Evolutionary conservation across 2,888 invertebrate genomes (phyloP), one percentile per base, ranked within the genome.

Genomic region (Notodonta ziczac): DNA sequence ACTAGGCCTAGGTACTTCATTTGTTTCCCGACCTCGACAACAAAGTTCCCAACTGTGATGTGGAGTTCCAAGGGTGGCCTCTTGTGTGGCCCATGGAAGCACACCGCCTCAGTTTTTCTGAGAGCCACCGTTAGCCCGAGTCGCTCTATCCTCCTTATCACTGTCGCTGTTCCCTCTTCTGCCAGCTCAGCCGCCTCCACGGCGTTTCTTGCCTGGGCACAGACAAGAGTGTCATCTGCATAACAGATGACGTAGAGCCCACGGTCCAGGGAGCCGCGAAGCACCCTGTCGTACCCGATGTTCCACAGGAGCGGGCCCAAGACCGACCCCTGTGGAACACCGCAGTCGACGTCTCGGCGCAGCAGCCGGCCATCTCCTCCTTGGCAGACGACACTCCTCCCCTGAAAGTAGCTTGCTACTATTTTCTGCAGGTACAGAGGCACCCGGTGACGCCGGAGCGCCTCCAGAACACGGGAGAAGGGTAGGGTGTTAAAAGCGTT

Each of bases 401-500:
- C 55, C 1, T 44, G 12, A 12, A 70, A 58, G 59, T 71, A 72
- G 1, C 40, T 32, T 5, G 24, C 57, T 0, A 72, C 16, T 0
- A 73, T 24, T 0, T 55, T 54, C 7, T 58, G 40, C 13, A 72
- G 51, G 55, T 71, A 72, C 0, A n/a, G 8, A 0, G 77, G 74
- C 39, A 77, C 64, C 0, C 58, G 8, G 42, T 73, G 73, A 14
- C 61, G 65, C 0, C 40, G 9, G 0, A 81, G 63, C 0, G 72
- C 73, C 56, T 67, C 68, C 58, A n/a, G 39, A 3, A 81, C 74
- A 5, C 61, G 52, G 0, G n/a, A 12, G 63, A 69, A 73, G 50
- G 76, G 76, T 5, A 78, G 53, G 13, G 65, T 56, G 24, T 76
- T 74, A 14, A 76, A 78, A 0, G 73, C 72, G 44, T 76, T 76